phyloP scores from a whole-genome alignment of 2,797 vertebrate genomes.

The Cetoscarus ocellatus region DNA sequence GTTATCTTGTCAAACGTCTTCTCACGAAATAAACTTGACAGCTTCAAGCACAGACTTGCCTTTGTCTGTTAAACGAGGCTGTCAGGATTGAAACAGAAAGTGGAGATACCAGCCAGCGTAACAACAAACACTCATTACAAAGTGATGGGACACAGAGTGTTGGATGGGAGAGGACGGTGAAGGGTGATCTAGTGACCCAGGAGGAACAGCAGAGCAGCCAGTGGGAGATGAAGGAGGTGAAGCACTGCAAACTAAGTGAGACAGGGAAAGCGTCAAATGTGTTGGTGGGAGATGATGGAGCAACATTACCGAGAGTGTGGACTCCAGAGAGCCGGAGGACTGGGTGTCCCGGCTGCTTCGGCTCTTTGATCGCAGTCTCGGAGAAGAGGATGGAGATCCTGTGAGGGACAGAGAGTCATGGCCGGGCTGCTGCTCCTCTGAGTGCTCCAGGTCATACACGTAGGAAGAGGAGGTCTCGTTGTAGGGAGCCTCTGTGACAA shows the following conservation, averaged over 20 bases:
- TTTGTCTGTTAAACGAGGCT: no score
- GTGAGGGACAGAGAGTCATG: slow-evolving; percentile 89
- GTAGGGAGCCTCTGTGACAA: slow-evolving; percentile 86
- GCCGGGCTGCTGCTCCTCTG: slow-evolving; percentile 84
- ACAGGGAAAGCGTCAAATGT: neutral
- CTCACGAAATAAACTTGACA: no score
- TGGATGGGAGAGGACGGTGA: no score
- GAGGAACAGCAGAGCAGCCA: slow-evolving; percentile 7
- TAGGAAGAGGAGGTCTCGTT: slow-evolving; percentile 87
- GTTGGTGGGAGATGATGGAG: slow-evolving; percentile 23
- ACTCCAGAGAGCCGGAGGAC: slow-evolving; percentile 88
- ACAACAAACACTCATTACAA: neutral
- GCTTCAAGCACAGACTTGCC: no score
- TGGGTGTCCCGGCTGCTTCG: slow-evolving; percentile 87
- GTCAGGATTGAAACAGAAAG: neutral
- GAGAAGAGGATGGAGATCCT: slow-evolving; percentile 90
- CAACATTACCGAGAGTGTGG: slow-evolving; percentile 88
- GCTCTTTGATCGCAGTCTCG: slow-evolving; percentile 89
- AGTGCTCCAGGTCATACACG: slow-evolving; percentile 86
- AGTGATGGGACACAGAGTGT: no score
- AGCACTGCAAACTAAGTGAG: neutral
- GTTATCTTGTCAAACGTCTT: no score
- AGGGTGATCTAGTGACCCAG: slow-evolving; percentile 8
- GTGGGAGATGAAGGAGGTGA: neutral
- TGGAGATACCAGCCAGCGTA: neutral